Base-by-base conservation (phyloP, 2,797 vertebrate genomes). In the Euphonia xanthogaster region DNA sequence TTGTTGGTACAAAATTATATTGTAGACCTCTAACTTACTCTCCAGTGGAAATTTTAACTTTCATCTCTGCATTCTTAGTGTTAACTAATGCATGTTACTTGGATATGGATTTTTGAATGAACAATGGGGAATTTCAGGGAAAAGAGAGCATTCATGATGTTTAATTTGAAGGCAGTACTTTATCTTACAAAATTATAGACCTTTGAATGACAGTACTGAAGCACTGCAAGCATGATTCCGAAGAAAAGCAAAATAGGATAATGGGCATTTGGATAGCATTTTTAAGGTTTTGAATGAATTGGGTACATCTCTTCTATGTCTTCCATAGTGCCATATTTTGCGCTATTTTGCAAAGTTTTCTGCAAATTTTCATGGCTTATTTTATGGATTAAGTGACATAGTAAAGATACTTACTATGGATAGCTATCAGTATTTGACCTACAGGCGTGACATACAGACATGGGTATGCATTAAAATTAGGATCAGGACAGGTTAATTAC, bases 91-190 rank as follows among this genome's bases (percentile, higher is more conserved):
- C 7, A 21, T 42, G 7, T 62, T 63, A 22, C 6, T 42, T 84
- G 30, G 47, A 31, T 71, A 19, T 18, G 61, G 4, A 5, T 85
- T 79, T 48, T 47, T 9, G 10, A 60, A 54, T 87, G 33, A 76
- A 42, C 67, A 51, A 2, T 5, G 2, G 0, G 14, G 35, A 45
- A 62, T 18, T 25, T 65, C 17, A 20, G 20, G 8, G 11, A 6
- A 53, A 60, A 51, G 27, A 71, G 6, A 25, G 4, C 24, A 20
- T 51, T 72, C 12, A 7, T 61, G 8, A 21, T 63, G 30, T 28
- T 88, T 86, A 37, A 39, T 72, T 83, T 68, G 8, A 66, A 42
- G 16, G 24, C 51, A 44, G 1, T 75, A 51, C n/a, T 61, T 72
- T 44, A 27, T 71, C 25, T 88, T 76, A 45, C 14, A 44, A 55